These are phyloP conservation scores for Ceratotherium simum DNA, from an alignment of 2,113 vertebrate genomes.

Conservation along the genomic window DNA sequence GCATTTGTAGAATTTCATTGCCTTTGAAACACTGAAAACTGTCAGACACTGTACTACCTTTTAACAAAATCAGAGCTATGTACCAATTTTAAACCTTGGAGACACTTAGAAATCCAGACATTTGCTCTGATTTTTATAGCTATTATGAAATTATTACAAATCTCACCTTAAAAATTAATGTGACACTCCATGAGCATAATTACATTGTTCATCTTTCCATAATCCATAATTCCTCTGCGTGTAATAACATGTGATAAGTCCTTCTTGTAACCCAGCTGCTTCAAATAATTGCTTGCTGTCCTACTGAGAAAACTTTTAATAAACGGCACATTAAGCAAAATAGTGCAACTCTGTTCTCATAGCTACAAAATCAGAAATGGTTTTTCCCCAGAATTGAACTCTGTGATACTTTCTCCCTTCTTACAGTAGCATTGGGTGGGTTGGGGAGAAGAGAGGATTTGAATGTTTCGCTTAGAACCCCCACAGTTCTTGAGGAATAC, in stretches of 20 bases:
- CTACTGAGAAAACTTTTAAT: conserved; percentile 75
- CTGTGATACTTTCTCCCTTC: conserved; percentile 25
- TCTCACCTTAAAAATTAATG: conserved; percentile 77
- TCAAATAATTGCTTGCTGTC: conserved; percentile 79
- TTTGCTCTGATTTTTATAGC: conserved; percentile 72
- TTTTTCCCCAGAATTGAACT: conserved; percentile 61
- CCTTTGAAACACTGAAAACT: conserved; percentile 11
- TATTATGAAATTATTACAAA: conserved; percentile 62
- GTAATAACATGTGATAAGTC: conserved; percentile 65
- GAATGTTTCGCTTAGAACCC: conserved; percentile 71
- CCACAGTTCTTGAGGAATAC: conserved; percentile 76
- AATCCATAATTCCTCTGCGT: conserved; percentile 73
- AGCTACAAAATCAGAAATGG: conserved; percentile 67
- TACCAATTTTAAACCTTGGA: conserved; percentile 54
- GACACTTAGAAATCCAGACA: conserved; percentile 54
- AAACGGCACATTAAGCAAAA: conserved; percentile 77
- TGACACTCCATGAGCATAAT: conserved; percentile 60
- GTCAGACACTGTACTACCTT: not conserved
- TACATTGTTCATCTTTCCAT: conserved; percentile 62
- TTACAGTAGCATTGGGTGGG: not conserved
- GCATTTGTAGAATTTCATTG: not conserved
- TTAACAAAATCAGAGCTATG: conserved; percentile 67
- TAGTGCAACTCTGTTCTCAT: conserved; percentile 64
- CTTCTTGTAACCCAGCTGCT: conserved; percentile 78
- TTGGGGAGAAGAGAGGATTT: not conserved